Base-by-base conservation (phyloP, 2,797 vertebrate species). In the Chelon labrosus region DNA sequence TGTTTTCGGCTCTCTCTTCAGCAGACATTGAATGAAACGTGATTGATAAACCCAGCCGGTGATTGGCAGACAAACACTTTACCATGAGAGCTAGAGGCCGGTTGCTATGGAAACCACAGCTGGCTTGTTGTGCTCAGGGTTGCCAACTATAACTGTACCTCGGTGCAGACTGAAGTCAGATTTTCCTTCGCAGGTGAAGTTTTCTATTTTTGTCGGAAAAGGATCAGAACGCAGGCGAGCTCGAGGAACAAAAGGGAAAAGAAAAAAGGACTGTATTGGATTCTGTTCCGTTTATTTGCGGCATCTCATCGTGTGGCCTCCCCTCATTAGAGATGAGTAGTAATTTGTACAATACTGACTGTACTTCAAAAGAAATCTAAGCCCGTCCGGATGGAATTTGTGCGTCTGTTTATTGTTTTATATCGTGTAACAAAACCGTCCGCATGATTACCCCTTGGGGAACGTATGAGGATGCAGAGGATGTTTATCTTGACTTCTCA, bases 101-200 rank as follows among this genome's bases (percentile, higher is more conserved):
- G 86, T 79, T 77, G 60, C 69, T 37, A 79, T 9, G 61, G 73
- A 54, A 74, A 78, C 69, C 11, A 25, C 69, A 75, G 54, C 70
- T 81, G 75, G 54, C 46, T 42, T 14, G 41, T 70, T 70, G 37
- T 35, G 53, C 27, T 58, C 37, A 25, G 58, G 7, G n/a, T 5
- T 44, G 38, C 64, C 68, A 54, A 25, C 65, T 27, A 3, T 27
- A 50, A 10, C 60, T 50, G 12, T 46, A 65, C 12, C 31, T 70
- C 57, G 17, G 39, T 38, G 12, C 41, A 42, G 41, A 42, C 41
- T 19, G 25, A 35, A 16, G 51, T 54, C 22, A 25, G 14, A 37
- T 38, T 25, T 10, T 53, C 3, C 4, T 62, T 12, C 52, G 14
- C 35, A 35, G 19, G 6, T 19, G 12, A 14, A 68, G 58, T 44